Evolutionary conservation across 1,140 invertebrate genomes (phyloP).

Genomic region (Aleiodes sp.): DNA sequence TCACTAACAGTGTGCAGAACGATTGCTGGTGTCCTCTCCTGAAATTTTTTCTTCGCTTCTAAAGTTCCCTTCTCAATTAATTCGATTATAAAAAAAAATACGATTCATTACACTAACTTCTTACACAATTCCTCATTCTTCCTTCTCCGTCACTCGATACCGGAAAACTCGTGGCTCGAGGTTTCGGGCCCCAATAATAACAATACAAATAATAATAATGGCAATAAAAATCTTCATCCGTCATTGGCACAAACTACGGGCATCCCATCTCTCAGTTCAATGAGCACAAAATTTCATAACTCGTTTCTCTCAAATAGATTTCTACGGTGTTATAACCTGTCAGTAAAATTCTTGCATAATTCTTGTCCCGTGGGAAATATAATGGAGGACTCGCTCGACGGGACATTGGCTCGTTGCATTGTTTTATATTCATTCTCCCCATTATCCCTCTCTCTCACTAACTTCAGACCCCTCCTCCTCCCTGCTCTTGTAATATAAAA

Average conservation of each 20-base stretch:
- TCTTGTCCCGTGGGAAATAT: conserved; percentile 16
- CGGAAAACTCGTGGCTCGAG: too few species aligned
- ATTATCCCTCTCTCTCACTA: neutral
- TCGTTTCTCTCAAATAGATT: neutral
- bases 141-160: too few species aligned
- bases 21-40: too few species aligned
- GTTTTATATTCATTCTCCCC: conserved; percentile 13
- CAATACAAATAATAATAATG: too few species aligned
- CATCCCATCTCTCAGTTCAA: neutral
- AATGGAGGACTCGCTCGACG: conserved; percentile 6
- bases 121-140: too few species aligned
- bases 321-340: neutral
- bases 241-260: conserved; percentile 5
- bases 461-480: too few species aligned
- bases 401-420: conserved; percentile 12
- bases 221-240: neutral
- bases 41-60: too few species aligned
- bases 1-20: too few species aligned
- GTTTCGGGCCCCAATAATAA: too few species aligned
- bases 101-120: too few species aligned
- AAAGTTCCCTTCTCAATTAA: too few species aligned
- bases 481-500: neutral
- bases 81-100: too few species aligned
- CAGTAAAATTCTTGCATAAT: conserved; percentile 12
- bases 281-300: conserved; percentile 11